Conservation (phyloP, 2,888 invertebrate species). For the Hypercompe scribonia region DNA sequence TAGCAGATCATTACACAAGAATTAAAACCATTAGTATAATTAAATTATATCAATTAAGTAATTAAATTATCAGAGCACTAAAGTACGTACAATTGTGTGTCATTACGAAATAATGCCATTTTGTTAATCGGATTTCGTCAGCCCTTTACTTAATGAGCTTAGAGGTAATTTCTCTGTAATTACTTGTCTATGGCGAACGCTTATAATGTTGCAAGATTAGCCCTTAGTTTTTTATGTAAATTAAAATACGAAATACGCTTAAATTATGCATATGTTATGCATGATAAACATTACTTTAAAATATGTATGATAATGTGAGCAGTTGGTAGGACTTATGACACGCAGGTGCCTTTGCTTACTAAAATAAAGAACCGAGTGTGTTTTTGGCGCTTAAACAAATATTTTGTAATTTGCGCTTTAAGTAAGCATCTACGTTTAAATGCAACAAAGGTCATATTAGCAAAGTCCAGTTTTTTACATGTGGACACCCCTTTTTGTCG, state of each 20-base stretch:
- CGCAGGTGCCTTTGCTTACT: no score
- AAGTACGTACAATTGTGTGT: background rate
- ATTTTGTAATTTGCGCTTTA: no score
- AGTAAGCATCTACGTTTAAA: no score
- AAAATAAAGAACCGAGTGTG: no score
- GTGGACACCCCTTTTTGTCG: no score
- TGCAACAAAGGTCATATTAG: no score
- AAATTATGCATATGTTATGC: no score
- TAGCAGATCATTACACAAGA: background rate
- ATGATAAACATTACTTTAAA: background rate
- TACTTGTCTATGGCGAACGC: background rate
- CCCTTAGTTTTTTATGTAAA: background rate
- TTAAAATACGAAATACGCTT: background rate
- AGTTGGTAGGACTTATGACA: background rate
- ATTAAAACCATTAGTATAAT: background rate
- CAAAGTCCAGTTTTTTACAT: no score
- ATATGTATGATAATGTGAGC: background rate
- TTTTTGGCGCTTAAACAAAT: background rate
- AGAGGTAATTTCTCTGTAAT: background rate
- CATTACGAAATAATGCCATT: background rate
- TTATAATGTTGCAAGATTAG: background rate
- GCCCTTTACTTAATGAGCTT: background rate
- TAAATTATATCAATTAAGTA: background rate
- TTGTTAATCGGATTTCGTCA: background rate
- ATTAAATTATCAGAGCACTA: background rate